Evolutionary conservation across 2,113 vertebrate species (phyloP).

Genomic region (Scalopus aquaticus): DNA sequence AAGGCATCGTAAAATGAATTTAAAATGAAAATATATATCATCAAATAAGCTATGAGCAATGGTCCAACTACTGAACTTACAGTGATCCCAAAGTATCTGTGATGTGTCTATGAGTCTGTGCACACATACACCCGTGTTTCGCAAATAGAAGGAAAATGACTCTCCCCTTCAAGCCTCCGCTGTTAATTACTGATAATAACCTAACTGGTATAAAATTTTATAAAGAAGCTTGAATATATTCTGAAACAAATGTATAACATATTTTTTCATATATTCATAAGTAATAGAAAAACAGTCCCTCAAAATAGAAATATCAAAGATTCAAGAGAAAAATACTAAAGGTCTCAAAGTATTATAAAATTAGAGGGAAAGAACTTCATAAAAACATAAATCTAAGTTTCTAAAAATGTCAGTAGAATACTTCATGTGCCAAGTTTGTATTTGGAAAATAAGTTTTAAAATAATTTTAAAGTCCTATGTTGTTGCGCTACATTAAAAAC

Average conservation of each 20-base stretch:
- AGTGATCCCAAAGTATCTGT: background rate
- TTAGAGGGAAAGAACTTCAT: constrained; percentile 8
- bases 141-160: constrained; percentile 19
- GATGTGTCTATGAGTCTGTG: background rate
- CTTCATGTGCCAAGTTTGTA: background rate
- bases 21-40: constrained; percentile 43
- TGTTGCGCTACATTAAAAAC: constrained; percentile 20
- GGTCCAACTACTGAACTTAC: background rate
- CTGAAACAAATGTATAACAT: constrained; percentile 13
- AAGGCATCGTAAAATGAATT: constrained; percentile 33
- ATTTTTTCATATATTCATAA: background rate
- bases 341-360: background rate
- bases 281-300: background rate
- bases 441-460: constrained; percentile 36
- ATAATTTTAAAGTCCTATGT: background rate
- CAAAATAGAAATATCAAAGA: constrained; percentile 34
- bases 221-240: constrained; percentile 24
- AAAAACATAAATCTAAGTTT: constrained; percentile 44
- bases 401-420: background rate
- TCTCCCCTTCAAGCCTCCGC: background rate
- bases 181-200: background rate
- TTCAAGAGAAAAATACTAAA: constrained; percentile 45
- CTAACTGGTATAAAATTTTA: background rate
- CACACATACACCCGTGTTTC: background rate
- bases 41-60: constrained; percentile 46